A percentile compares a stretch with the other conserved stretches of the same genome.
phyloP scores from a whole-genome alignment of 2,113 vertebrate genomes.

The Phalacrocorax pelagicus region DNA sequence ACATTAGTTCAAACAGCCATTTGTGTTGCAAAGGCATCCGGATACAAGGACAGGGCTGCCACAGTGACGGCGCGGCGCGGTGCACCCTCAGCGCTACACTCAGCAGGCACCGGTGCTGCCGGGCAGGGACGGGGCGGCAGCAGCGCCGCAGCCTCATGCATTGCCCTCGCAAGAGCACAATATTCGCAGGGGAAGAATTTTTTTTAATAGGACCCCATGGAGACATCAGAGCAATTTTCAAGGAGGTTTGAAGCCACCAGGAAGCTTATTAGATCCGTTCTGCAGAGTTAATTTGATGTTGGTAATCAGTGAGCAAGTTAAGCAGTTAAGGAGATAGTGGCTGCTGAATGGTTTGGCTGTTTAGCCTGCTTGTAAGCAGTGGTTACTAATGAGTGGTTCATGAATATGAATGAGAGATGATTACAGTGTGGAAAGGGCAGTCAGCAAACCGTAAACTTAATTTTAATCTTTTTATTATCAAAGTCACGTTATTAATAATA shows the following conservation, averaged over 20 bases:
- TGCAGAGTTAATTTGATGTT: constrained; percentile 55
- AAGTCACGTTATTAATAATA: constrained; percentile 52
- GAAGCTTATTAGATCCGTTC: constrained; percentile 56
- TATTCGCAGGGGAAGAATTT: neutral
- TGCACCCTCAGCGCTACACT: neutral
- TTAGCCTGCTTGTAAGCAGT: constrained; percentile 22
- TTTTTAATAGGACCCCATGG: constrained; percentile 46
- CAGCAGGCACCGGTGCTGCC: accelerated
- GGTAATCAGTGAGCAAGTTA: constrained; percentile 49
- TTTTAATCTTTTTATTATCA: constrained; percentile 61
- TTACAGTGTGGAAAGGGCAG: constrained; percentile 36
- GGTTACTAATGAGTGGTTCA: constrained; percentile 48
- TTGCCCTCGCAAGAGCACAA: accelerated
- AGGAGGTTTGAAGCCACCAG: constrained; percentile 29
- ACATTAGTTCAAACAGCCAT: accelerated
- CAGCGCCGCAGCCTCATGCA: accelerated
- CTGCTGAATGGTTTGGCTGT: constrained; percentile 1
- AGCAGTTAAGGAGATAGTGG: constrained; percentile 33
- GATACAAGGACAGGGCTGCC: neutral
- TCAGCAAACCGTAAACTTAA: constrained; percentile 55
- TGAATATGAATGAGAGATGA: constrained; percentile 41
- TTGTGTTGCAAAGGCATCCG: accelerated
- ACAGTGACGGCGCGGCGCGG: neutral
- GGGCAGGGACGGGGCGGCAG: neutral
- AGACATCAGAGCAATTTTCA: constrained; percentile 58